Percentiles rank a stretch among this genome's conserved stretches.
Evolutionary conservation across 2,113 vertebrate species (phyloP).

Genomic region (Rallus limicola): DNA sequence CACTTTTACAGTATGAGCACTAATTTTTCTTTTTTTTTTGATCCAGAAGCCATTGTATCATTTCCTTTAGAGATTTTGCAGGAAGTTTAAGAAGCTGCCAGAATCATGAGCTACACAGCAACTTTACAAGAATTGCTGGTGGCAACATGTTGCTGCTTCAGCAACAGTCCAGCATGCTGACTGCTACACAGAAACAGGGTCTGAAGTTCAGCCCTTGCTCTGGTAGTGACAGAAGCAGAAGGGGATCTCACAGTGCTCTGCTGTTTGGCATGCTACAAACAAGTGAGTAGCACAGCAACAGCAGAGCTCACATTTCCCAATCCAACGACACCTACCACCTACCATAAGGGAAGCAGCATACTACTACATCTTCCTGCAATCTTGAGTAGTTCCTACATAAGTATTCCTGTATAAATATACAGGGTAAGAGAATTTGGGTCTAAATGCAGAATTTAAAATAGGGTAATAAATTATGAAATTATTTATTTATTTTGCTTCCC

Average conservation of each 20-base stretch:
- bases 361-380: background rate
- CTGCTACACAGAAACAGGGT: accelerated
- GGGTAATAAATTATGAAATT: background rate
- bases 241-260: background rate
- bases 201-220: background rate
- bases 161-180: background rate
- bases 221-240: background rate
- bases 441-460: background rate
- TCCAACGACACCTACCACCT: background rate
- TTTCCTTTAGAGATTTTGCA: background rate
- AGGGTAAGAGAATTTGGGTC: background rate
- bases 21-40: background rate
- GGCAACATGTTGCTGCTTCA: background rate
- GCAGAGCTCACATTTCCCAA: background rate
- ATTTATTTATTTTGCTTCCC: background rate
- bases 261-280: background rate
- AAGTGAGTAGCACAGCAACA: background rate
- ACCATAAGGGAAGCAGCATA: background rate
- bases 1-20: background rate
- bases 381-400: background rate
- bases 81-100: background rate
- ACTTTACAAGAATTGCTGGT: background rate
- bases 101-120: background rate
- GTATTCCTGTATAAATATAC: background rate
- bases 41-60: background rate